Conservation (phyloP, 2,797 vertebrate genomes). For the Chaetodon trifasciatus region DNA sequence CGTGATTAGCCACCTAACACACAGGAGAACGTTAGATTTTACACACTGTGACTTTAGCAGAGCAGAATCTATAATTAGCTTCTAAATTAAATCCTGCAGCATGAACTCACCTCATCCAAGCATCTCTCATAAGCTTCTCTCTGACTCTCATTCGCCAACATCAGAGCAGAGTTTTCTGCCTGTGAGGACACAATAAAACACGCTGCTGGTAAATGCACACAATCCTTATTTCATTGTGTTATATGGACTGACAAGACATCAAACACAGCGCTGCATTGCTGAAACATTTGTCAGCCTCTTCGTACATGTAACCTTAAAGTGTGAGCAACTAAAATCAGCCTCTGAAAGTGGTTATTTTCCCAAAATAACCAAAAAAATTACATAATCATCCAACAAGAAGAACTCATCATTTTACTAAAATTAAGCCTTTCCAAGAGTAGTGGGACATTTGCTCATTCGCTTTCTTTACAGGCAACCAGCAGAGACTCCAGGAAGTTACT, state of each 20-base stretch:
- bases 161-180: constrained; percentile 94
- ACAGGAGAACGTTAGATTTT: neutral
- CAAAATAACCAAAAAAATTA: neutral
- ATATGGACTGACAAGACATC: neutral
- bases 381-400: neutral
- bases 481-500: no score
- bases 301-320: no score
- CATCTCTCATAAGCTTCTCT: constrained; percentile 95
- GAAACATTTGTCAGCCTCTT: neutral
- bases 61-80: neutral
- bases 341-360: no score
- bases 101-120: constrained; percentile 89
- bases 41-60: fast-evolving
- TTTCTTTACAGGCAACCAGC: no score
- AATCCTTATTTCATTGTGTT: neutral
- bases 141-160: constrained; percentile 96
- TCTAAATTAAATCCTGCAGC: fast-evolving
- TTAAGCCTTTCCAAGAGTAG: no score
- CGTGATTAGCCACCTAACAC: constrained; percentile 93
- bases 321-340: no score
- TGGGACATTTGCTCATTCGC: no score
- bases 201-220: neutral
- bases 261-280: neutral
- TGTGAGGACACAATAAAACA: constrained; percentile 62
- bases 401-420: neutral